Evolutionary conservation across 1,140 invertebrate genomes (phyloP).

Genomic region (Drosophila fuyamai): DNA sequence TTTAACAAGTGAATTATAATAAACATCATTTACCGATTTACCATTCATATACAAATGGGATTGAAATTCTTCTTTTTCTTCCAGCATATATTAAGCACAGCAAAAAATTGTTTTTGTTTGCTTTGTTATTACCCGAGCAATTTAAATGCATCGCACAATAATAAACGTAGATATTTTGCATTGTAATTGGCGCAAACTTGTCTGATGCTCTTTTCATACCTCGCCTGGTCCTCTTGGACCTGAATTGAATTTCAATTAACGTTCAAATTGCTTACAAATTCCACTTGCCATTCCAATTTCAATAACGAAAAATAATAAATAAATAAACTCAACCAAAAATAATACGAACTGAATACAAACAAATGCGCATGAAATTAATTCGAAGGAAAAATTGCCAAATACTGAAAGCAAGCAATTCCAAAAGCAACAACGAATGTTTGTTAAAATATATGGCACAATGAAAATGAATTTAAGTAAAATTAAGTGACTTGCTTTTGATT

Average conservation of each 20-base stretch:
- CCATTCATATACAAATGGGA: no score
- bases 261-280: constrained; percentile 63
- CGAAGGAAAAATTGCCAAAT: constrained; percentile 67
- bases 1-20: no score
- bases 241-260: constrained; percentile 73
- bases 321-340: constrained; percentile 33
- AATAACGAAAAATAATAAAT: constrained; percentile 57
- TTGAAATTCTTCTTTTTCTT: no score
- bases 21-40: no score
- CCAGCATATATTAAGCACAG: no score
- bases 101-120: neutral
- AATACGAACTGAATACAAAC: constrained; percentile 34
- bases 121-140: constrained; percentile 3
- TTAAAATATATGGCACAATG: constrained; percentile 1
- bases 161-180: constrained; percentile 34
- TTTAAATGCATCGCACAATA: constrained; percentile 48
- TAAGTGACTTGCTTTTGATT: constrained; percentile 23
- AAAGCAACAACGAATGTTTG: constrained; percentile 6
- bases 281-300: constrained; percentile 63
- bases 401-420: constrained; percentile 8
- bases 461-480: constrained; percentile 28
- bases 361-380: constrained; percentile 62
- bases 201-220: constrained; percentile 4
- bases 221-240: constrained; percentile 19
- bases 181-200: constrained; percentile 48